phyloP scores from a whole-genome alignment of 2,888 invertebrate species.

The Tryphoninae sp. region DNA sequence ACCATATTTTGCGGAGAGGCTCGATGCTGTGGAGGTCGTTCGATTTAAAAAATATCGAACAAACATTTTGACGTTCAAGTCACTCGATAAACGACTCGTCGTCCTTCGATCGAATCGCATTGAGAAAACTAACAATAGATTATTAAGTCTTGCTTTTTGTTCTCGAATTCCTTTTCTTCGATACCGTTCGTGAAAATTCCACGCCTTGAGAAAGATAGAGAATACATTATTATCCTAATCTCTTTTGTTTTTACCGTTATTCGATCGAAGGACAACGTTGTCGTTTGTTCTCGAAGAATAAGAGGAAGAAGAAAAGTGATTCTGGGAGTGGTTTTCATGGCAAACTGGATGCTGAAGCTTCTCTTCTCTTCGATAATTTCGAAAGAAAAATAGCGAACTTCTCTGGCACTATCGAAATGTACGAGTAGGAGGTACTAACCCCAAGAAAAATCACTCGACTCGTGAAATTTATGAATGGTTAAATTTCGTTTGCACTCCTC shows the following conservation, averaged over 20 bases:
- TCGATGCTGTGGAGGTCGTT: no score
- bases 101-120: no score
- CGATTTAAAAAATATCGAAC: no score
- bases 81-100: no score
- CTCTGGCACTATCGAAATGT: background rate
- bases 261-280: conserved; percentile 5
- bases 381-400: background rate
- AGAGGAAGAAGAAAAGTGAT: background rate
- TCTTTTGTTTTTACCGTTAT: background rate
- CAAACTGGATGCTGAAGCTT: background rate
- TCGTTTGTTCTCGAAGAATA: conserved; percentile 6
- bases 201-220: no score
- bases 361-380: background rate
- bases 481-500: conserved; percentile 11
- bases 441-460: conserved; percentile 12
- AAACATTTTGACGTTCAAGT: no score
- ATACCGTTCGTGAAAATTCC: no score
- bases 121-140: no score
- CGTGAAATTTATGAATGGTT: conserved; percentile 31
- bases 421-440: background rate
- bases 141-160: no score
- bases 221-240: background rate
- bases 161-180: no score
- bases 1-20: no score
- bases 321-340: background rate